These are phyloP conservation scores for Tholera decimalis DNA, from an alignment of 2,888 invertebrate species.

Conservation along the genomic window DNA sequence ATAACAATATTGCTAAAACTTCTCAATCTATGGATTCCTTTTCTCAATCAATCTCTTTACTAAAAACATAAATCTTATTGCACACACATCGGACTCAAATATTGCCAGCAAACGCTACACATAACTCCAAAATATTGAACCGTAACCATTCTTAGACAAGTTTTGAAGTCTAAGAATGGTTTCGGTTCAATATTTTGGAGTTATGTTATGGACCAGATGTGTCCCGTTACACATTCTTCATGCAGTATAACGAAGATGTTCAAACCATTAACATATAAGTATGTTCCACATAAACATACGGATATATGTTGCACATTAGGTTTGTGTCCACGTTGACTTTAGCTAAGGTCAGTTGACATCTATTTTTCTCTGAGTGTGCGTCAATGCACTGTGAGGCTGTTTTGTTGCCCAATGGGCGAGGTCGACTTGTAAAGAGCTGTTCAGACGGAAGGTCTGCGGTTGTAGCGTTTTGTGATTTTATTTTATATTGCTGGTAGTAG, in stretches of 20 bases:
- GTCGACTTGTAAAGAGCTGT: conserved; percentile 45
- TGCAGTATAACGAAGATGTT: conserved; percentile 40
- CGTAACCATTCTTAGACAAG: conserved; percentile 6
- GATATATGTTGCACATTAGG: conserved; percentile 52
- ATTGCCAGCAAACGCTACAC: conserved; percentile 1
- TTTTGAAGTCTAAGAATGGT: too few relatives aligned
- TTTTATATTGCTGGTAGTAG: background rate
- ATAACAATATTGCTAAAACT: too few relatives aligned
- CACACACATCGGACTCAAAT: background rate
- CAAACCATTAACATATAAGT: conserved; percentile 56
- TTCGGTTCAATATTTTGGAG: too few relatives aligned
- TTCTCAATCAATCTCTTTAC: too few relatives aligned
- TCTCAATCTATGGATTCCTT: too few relatives aligned
- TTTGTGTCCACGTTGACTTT: conserved; percentile 45
- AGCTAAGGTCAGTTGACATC: conserved; percentile 80
- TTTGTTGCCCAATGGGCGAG: conserved; percentile 67
- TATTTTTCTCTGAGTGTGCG: conserved; percentile 86
- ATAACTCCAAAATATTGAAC: conserved; percentile 7
- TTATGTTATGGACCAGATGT: conserved; percentile 61
- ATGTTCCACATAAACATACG: conserved; percentile 39
- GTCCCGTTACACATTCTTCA: conserved; percentile 57
- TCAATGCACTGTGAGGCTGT: conserved; percentile 77
- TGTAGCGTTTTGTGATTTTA: background rate
- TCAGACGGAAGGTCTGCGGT: conserved; percentile 43
- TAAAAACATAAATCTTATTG: too few relatives aligned